Percentiles rank a stretch among this genome's conserved stretches.
Evolutionary conservation across 1,140 invertebrate genomes (phyloP).

Genomic region (Sarcophaga bullata): DNA sequence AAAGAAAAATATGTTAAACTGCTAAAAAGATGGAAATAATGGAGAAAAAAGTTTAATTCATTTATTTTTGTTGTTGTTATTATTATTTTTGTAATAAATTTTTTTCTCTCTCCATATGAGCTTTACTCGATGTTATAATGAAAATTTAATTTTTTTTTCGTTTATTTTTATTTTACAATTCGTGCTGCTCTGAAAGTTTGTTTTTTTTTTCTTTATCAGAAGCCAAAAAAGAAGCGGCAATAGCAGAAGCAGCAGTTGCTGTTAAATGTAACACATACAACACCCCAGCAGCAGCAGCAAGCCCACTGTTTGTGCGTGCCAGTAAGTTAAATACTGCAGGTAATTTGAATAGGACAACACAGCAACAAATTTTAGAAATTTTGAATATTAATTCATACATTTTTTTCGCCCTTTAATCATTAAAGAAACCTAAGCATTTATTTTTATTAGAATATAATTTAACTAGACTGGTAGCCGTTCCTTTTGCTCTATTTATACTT

Average conservation of each 20-base stretch:
- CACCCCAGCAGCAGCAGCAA: neutral
- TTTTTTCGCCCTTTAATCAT: no score
- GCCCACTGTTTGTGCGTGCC: neutral
- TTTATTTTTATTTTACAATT: neutral
- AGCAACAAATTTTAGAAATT: neutral
- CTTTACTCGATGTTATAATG: neutral
- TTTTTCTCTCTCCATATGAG: conserved; percentile 2
- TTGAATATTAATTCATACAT: no score
- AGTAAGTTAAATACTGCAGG: neutral
- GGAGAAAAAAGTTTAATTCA: conserved; percentile 10
- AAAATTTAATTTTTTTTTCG: neutral
- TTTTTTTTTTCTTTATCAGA: conserved; percentile 14
- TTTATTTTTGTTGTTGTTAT: neutral
- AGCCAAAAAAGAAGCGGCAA: neutral
- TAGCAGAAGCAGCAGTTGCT: conserved; percentile 10
- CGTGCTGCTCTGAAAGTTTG: conserved; percentile 9
- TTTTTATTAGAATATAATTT: no score
- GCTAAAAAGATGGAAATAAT: neutral
- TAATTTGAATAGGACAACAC: neutral
- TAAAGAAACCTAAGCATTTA: no score
- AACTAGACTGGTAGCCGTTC: no score
- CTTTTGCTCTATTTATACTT: no score
- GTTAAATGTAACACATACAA: conserved; percentile 2
- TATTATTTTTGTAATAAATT: neutral
- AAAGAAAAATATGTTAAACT: conserved; percentile 4